These are phyloP conservation scores for Carassius auratus DNA, from an alignment of 2,113 vertebrate genomes.

Conservation along the genomic window DNA sequence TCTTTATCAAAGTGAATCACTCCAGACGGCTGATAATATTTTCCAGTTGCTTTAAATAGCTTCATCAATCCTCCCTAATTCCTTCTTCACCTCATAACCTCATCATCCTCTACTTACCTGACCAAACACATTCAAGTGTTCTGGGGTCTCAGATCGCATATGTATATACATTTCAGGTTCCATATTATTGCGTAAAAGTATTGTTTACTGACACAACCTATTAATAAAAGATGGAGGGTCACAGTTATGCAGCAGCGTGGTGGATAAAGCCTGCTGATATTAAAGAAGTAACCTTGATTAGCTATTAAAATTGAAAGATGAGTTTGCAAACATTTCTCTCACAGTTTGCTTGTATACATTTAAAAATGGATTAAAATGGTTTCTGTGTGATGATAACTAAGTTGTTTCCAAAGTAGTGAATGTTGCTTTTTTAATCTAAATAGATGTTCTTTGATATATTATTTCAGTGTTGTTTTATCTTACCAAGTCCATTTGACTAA, in stretches of 20 bases:
- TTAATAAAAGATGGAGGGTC: conserved; percentile 57
- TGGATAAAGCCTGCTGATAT: conserved; percentile 1
- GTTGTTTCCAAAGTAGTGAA: conserved; percentile 68
- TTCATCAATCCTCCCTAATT: neutral
- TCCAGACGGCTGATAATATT: conserved; percentile 47
- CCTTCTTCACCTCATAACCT: neutral
- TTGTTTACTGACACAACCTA: conserved; percentile 54
- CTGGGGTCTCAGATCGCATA: conserved; percentile 35
- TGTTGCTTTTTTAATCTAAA: conserved; percentile 57
- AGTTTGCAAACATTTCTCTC: conserved; percentile 26
- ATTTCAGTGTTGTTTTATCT: conserved; percentile 51
- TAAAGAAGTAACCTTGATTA: conserved; percentile 12
- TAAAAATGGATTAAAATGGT: conserved; percentile 50
- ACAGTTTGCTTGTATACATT: conserved; percentile 40
- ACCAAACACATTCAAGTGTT: conserved; percentile 39
- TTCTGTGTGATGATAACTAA: conserved; percentile 52
- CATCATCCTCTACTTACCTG: neutral
- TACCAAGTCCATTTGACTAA: conserved; percentile 34
- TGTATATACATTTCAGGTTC: conserved; percentile 40
- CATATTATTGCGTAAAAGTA: conserved; percentile 31
- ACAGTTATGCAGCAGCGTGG: conserved; percentile 50
- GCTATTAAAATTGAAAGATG: conserved; percentile 21
- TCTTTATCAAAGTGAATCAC: conserved; percentile 37
- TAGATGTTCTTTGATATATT: conserved; percentile 42
- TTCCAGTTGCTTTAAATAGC: conserved; percentile 34